Evolutionary conservation across 2,888 invertebrate species (phyloP).

Genomic region (Lithodes maja): DNA sequence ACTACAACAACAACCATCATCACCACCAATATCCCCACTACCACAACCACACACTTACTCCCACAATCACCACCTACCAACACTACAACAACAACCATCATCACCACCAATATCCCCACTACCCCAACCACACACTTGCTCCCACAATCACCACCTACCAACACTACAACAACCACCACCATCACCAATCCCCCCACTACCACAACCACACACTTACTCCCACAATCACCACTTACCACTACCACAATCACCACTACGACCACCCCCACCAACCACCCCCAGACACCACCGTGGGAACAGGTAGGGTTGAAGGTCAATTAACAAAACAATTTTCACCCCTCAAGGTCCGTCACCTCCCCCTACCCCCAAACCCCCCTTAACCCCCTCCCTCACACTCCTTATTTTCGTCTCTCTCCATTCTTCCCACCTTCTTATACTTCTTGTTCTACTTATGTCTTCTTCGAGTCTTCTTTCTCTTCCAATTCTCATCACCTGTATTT

Average conservation of each 20-base stretch:
- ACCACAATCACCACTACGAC: neutral
- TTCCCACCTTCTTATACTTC: neutral
- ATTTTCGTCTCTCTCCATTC: neutral
- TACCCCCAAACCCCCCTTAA: neutral
- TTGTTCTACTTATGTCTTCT: neutral
- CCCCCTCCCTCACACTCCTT: neutral
- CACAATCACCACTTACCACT: neutral
- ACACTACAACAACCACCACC: neutral
- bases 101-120: neutral
- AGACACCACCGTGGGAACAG: neutral
- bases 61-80: neutral
- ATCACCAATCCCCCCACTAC: neutral
- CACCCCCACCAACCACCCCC: neutral
- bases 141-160: neutral
- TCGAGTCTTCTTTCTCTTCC: neutral
- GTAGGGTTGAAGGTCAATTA: neutral
- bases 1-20: neutral
- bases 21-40: neutral
- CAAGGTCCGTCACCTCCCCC: neutral
- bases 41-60: neutral
- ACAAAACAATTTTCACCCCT: neutral
- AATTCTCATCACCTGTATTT: neutral
- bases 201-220: neutral
- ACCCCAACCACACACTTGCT: neutral
- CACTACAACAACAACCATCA: neutral